Conservation (phyloP, 1,140 invertebrate species). For the Zaprionus ghesquierei region DNA sequence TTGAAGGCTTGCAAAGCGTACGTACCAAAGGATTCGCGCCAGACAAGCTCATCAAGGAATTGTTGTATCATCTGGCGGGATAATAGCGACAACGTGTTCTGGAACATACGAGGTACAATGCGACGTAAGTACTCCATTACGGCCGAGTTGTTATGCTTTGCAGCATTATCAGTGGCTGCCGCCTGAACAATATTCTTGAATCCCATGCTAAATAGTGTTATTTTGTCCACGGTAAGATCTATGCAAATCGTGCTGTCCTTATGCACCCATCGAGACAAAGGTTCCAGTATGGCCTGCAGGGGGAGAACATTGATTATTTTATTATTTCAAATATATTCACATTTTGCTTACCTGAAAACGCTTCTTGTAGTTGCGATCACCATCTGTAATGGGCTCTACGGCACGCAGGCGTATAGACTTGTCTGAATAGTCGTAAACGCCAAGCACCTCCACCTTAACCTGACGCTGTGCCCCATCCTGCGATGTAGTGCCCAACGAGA, state of each 20-base stretch:
- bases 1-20: conserved; percentile 91
- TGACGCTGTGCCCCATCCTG: conserved; percentile 91
- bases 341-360: conserved; percentile 83
- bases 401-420: conserved; percentile 90
- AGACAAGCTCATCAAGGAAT: conserved; percentile 93
- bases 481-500: conserved; percentile 93
- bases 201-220: conserved; percentile 89
- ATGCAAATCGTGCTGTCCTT: conserved; percentile 90
- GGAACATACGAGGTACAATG: conserved; percentile 94
- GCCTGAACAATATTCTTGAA: conserved; percentile 89
- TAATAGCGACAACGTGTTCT: conserved; percentile 92
- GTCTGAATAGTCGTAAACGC: conserved; percentile 90
- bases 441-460: conserved; percentile 94
- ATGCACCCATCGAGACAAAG: conserved; percentile 90
- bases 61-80: conserved; percentile 94
- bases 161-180: conserved; percentile 85
- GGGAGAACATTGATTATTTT: background rate
- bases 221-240: conserved; percentile 92
- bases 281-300: conserved; percentile 89
- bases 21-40: conserved; percentile 89
- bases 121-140: conserved; percentile 94
- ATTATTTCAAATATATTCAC: background rate
- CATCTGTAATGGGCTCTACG: conserved; percentile 90
- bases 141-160: conserved; percentile 87
- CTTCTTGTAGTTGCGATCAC: conserved; percentile 90